Evolutionary conservation across 1,140 invertebrate species (phyloP), one percentile per base, ranked within the genome.

Genomic region (Hermetia illucens): DNA sequence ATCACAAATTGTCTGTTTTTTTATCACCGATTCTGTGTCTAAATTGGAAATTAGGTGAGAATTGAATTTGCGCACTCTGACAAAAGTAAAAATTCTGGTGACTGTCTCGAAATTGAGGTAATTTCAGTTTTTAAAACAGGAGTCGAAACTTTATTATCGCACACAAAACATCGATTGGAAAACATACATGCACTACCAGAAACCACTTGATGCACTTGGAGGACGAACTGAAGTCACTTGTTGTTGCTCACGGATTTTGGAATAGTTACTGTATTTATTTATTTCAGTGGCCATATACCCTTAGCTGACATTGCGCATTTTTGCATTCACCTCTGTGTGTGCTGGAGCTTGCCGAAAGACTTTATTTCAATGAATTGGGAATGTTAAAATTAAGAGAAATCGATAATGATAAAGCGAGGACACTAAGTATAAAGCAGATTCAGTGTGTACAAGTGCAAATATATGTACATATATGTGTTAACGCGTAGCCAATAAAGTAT

Each of bases 401-500:
- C 8, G 13, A 27, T 13, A 13, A 27, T 9, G 8, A 9, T 8
- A 27, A 8, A 27, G 24, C 8, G 13, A 27, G 13, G 13, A 9
- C 13, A 27, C 8, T 27, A 27, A 27, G 13, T 27, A 13, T 27
- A 27, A 8, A 27, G 13, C 8, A 27, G 13, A 27, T 27, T 9
- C 13, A 27, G 24, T 9, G 8, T 27, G 24, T 27, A 27, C 13
- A 13, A 27, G 8, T 27, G 24, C 13, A 27, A 9, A 13, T 27
- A 13, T 27, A 27, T 27, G 8, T 9, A 13, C 8, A 27, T 8
- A 27, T 27, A 8, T 32, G 5, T 32, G 30, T 32, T 9, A 13
- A 13, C 17, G 30, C 17, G 5, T 32, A 37, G 29, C 36, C 25
- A 37, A 37, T 25, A 25, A 25, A 19, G 22, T 34, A 20, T 30